Evolutionary conservation across 2,797 vertebrate species (phyloP), one percentile per base, ranked within the genome.

Genomic region (Pteropus rufus): DNA sequence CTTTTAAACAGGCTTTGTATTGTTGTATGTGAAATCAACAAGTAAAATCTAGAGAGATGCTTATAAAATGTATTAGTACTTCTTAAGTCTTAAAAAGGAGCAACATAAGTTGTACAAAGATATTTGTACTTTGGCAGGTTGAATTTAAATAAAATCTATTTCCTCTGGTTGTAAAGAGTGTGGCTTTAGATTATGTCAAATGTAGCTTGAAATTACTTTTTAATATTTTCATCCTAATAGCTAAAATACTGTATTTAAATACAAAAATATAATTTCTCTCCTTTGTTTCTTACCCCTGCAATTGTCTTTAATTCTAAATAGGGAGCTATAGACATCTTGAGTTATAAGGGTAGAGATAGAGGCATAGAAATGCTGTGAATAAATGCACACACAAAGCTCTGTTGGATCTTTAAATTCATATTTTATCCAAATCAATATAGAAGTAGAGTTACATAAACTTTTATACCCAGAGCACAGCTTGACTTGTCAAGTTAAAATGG

Each of bases 131-230:
- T 94, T 94, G 88, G 97, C 90, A 97, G 97, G 97, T 77, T 95
- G 65, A 75, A 56, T 89, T 97, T 83, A 97, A 98, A 98, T 98
- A 98, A 98, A 98, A 46, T 95, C 56, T 97, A 95, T 89, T 97
- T 97, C 96, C 88, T 96, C 58, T 89, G 64, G 14, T 69, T 94
- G 62, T 67, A 75, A 64, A 91, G 26, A 77, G 4, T 88, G 24
- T 89, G 49, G 2, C n/a, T 94, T 91, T 94, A 62, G 31, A 96
- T 82, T 90, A 73, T 69, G 24, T 34, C 6, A 52, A 76, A 15
- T 72, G 6, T 2, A 69, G 5, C 5, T 62, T 80, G 39, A n/a
- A 67, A 91, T 36, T 39, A 73, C 11, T 15, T 82, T 67, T 65
- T 89, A 10, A 62, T 46, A 46, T 49, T 65, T 29, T 73, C 82